Evolutionary conservation across 2,113 vertebrate species (phyloP).

Genomic region (Prochilodus magdalenae): DNA sequence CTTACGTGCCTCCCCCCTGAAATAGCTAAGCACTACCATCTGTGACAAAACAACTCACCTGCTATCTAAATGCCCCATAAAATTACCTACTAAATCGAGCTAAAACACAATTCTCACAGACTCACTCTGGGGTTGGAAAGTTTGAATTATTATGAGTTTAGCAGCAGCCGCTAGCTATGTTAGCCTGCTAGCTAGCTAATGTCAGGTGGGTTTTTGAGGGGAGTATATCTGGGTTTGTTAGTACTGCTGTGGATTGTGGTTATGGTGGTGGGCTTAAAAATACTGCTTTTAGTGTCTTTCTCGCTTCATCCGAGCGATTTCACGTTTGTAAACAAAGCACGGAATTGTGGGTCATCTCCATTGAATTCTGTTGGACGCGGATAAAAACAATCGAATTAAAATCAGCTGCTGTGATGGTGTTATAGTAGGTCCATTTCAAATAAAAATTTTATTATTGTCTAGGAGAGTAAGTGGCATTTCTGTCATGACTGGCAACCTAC

Average conservation of each 20-base stretch:
- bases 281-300: background rate
- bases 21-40: background rate
- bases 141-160: background rate
- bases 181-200: background rate
- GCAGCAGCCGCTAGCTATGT: background rate
- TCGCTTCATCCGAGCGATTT: background rate
- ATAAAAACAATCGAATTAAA: too few species aligned
- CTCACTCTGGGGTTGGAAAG: background rate
- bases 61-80: too few species aligned
- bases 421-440: background rate
- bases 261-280: background rate
- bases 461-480: background rate
- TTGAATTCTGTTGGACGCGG: background rate
- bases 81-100: too few species aligned
- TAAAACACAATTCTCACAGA: background rate
- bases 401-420: too few species aligned
- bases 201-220: background rate
- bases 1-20: constrained; percentile 48
- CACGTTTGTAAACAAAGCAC: constrained; percentile 30
- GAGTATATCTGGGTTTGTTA: background rate
- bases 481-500: background rate
- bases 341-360: constrained; percentile 13
- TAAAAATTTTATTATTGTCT: background rate
- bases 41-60: background rate
- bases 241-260: constrained; percentile 12